These are phyloP conservation scores for Burhinus bistriatus DNA, from an alignment of 2,113 vertebrate species.

Conservation along the genomic window DNA sequence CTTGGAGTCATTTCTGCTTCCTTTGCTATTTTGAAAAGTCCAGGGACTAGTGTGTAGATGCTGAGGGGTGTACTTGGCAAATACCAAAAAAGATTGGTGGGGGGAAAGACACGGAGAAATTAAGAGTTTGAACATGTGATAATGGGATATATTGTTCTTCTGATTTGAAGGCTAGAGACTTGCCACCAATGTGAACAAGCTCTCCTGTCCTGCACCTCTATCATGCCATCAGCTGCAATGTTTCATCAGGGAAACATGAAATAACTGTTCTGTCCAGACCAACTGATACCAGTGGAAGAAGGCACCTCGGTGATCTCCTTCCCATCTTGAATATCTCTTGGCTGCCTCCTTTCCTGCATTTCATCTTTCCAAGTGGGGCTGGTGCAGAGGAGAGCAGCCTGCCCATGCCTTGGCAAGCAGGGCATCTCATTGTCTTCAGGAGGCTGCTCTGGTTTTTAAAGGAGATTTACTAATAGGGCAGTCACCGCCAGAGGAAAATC, in stretches of 20 bases:
- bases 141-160: not conserved
- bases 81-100: not conserved
- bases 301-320: not conserved
- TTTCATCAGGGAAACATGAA: not conserved
- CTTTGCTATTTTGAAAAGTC: slow-evolving; percentile 35
- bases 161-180: not conserved
- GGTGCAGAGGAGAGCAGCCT: not conserved
- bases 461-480: not conserved
- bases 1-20: slow-evolving; percentile 37
- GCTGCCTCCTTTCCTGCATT: not conserved
- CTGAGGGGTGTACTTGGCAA: not conserved
- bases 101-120: not conserved
- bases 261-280: not conserved
- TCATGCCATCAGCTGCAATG: not conserved
- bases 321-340: not conserved
- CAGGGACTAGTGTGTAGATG: not conserved
- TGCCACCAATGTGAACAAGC: not conserved
- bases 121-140: not conserved
- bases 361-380: accelerated
- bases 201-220: not conserved
- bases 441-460: not conserved
- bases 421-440: too few relatives aligned
- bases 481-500: not conserved
- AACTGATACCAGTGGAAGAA: not conserved
- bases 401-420: accelerated